These are phyloP conservation scores for Silurus glanis DNA, from an alignment of 2,113 vertebrate species.

Conservation along the genomic window DNA sequence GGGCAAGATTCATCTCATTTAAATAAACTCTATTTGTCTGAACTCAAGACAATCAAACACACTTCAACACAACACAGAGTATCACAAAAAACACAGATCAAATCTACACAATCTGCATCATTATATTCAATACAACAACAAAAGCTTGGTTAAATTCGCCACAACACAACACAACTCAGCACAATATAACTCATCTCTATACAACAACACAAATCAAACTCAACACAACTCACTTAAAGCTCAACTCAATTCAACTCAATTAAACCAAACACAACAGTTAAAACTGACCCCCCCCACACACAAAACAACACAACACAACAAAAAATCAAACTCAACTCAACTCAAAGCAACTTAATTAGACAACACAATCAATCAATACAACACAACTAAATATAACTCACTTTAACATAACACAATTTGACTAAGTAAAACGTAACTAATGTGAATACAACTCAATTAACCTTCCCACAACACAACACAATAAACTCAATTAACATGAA, in stretches of 20 bases:
- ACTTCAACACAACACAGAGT: background rate
- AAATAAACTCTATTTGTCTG: no score
- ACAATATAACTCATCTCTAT: background rate
- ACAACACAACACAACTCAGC: background rate
- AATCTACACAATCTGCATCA: background rate
- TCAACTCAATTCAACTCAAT: background rate
- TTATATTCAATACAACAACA: background rate
- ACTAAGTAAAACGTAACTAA: background rate
- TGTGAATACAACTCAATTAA: background rate
- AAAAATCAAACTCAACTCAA: background rate
- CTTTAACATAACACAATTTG: background rate
- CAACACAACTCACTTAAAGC: background rate
- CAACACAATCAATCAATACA: no score
- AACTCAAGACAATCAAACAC: background rate
- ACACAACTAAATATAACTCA: background rate
- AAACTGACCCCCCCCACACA: no score
- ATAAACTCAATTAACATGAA: no score
- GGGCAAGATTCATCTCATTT: background rate
- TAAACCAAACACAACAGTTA: no score
- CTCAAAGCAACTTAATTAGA: no score
- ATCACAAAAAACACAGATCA: background rate
- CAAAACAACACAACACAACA: no score
- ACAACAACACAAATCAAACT: no score
- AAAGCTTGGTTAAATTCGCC: no score
- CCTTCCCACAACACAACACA: no score